phyloP scores from a whole-genome alignment of 1,140 invertebrate genomes.

The Brachionus manjavacas region DNA sequence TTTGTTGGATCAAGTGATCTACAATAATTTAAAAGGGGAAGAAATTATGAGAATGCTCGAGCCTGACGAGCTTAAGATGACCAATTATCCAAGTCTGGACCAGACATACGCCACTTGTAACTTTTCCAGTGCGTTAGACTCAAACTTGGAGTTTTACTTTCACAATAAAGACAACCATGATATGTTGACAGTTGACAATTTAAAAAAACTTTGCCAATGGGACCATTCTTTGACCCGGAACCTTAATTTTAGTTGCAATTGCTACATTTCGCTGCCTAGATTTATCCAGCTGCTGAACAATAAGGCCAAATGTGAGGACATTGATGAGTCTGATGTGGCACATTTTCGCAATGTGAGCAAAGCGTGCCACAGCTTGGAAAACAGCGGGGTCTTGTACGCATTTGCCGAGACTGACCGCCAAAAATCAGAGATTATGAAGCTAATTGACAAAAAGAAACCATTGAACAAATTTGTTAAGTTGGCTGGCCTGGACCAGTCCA shows the following conservation, averaged over 20 bases:
- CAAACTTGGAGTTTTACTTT: slow-evolving; percentile 40
- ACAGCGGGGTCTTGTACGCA: background rate
- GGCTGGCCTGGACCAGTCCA: background rate
- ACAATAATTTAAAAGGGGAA: background rate
- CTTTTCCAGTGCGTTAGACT: background rate
- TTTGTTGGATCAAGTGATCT: background rate
- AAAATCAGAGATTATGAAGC: slow-evolving; percentile 1
- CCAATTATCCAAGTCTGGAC: background rate
- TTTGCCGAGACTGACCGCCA: background rate
- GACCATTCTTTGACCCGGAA: background rate
- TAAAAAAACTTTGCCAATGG: slow-evolving; percentile 29
- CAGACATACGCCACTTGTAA: background rate
- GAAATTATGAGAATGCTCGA: background rate
- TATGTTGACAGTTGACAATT: slow-evolving; percentile 1
- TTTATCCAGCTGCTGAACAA: background rate
- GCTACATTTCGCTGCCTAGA: slow-evolving; percentile 14
- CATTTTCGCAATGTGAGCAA: background rate
- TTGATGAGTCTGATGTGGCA: background rate
- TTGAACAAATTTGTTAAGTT: background rate
- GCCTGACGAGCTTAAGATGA: background rate
- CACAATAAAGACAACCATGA: background rate
- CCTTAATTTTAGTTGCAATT: background rate
- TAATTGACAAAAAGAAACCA: slow-evolving; percentile 26
- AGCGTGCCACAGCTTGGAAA: background rate
- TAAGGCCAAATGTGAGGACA: background rate